These are phyloP conservation scores for Anguilla pacifica DNA, from an alignment of 2,797 vertebrate species.

Conservation along the genomic window DNA sequence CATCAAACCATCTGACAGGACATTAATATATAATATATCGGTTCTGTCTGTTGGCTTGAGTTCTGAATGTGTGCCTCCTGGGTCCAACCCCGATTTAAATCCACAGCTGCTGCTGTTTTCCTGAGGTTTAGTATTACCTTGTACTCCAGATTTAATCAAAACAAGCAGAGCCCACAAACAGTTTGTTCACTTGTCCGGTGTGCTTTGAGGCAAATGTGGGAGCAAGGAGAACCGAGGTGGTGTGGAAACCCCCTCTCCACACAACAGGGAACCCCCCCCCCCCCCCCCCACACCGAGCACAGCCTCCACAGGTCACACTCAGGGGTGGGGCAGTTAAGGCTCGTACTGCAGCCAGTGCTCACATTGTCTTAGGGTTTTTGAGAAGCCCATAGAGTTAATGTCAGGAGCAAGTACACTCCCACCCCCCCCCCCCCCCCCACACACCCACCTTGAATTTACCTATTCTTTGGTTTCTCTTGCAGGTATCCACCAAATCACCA, in stretches of 20 bases:
- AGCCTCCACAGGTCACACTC: background rate
- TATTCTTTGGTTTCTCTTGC: no score
- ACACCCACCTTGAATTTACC: no score
- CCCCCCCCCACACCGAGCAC: background rate
- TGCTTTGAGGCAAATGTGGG: background rate
- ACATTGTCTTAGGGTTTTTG: background rate
- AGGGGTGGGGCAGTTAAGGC: background rate
- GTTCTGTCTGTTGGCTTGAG: conserved; percentile 29
- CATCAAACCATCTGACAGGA: conserved; percentile 26
- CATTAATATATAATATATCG: conserved; percentile 28
- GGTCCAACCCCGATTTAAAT: conserved; percentile 30
- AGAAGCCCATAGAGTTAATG: background rate
- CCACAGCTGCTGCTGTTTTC: conserved; percentile 36
- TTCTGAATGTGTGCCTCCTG: conserved; percentile 26
- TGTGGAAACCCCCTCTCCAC: background rate
- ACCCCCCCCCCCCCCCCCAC: no score
- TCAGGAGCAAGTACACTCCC: no score
- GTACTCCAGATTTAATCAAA: conserved; percentile 30
- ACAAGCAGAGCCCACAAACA: conserved; percentile 14
- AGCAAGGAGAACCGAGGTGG: background rate
- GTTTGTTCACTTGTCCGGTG: conserved; percentile 4
- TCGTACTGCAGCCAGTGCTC: background rate
- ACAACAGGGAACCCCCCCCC: background rate
- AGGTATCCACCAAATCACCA: no score
- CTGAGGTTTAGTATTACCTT: conserved; percentile 31